phyloP scores from a whole-genome alignment of 2,888 invertebrate species.

The Apoda limacodes region DNA sequence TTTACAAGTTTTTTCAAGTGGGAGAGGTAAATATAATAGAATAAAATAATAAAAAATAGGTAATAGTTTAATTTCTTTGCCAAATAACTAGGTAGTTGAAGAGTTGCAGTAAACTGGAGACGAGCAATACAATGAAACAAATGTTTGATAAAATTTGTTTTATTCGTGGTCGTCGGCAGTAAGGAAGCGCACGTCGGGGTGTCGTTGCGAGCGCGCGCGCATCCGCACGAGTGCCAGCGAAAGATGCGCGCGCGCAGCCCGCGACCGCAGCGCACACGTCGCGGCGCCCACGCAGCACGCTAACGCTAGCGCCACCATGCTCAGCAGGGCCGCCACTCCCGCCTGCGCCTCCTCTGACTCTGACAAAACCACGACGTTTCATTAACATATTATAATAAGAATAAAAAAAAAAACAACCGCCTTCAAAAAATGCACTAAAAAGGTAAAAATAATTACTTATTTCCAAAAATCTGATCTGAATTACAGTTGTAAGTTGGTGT shows the following conservation, averaged over 20 bases:
- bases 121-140: slow-evolving; percentile 5
- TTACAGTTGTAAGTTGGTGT: too few relatives aligned
- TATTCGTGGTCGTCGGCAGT: slow-evolving; percentile 38
- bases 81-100: slow-evolving; percentile 7
- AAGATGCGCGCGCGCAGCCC: slow-evolving; percentile 26
- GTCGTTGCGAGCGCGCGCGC: slow-evolving; percentile 27
- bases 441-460: too few relatives aligned
- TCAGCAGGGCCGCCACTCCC: neutral
- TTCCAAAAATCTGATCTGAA: too few relatives aligned
- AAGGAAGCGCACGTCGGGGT: slow-evolving; percentile 48
- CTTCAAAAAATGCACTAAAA: too few relatives aligned
- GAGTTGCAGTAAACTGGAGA: slow-evolving; percentile 15
- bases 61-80: neutral
- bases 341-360: too few relatives aligned
- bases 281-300: slow-evolving; percentile 20
- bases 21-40: too few relatives aligned
- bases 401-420: too few relatives aligned
- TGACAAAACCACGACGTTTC: too few relatives aligned
- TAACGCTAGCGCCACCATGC: slow-evolving; percentile 24
- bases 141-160: slow-evolving; percentile 22
- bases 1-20: too few relatives aligned
- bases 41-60: neutral
- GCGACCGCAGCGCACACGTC: slow-evolving; percentile 15
- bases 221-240: slow-evolving; percentile 28
- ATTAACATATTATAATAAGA: too few relatives aligned